Conservation (phyloP, 2,113 vertebrate species). For the Trematomus loennbergii region DNA sequence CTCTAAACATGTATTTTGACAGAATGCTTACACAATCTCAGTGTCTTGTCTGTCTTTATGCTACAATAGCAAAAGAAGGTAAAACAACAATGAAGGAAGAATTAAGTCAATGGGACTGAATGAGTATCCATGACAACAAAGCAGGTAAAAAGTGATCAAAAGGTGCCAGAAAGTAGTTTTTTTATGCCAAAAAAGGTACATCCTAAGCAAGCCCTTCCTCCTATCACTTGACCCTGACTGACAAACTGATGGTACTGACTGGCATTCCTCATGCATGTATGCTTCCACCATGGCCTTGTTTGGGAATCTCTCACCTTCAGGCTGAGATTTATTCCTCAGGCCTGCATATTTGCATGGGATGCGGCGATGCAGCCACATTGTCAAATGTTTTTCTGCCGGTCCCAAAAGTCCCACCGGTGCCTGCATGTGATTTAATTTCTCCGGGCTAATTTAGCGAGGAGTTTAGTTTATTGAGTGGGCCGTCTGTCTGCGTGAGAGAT, state of each 20-base stretch:
- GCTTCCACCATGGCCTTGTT: slow-evolving; percentile 3
- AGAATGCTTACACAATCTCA: neutral
- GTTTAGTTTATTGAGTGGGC: slow-evolving; percentile 40
- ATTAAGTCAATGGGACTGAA: neutral
- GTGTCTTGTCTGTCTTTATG: neutral
- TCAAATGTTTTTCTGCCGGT: slow-evolving; percentile 38
- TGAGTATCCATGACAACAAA: neutral
- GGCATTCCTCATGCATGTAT: slow-evolving; percentile 17
- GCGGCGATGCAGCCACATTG: slow-evolving; percentile 34
- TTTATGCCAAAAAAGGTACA: neutral
- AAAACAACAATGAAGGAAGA: neutral
- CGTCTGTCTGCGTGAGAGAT: slow-evolving; percentile 44
- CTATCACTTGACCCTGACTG: slow-evolving; percentile 6
- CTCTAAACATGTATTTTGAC: neutral
- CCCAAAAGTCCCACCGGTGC: slow-evolving; percentile 38
- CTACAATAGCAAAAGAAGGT: neutral
- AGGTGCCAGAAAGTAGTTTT: neutral
- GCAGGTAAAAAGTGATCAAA: neutral
- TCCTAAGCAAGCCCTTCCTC: neutral
- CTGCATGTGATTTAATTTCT: slow-evolving; percentile 57
- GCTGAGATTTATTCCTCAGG: slow-evolving; percentile 55
- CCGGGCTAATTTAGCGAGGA: slow-evolving; percentile 37
- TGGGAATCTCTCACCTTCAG: slow-evolving; percentile 16
- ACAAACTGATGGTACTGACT: slow-evolving; percentile 28
- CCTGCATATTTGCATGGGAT: slow-evolving; percentile 56